A percentile compares a stretch with the other conserved stretches of the same genome.
Conservation (phyloP, 1,140 invertebrate species). For the Drosophila mayri region DNA sequence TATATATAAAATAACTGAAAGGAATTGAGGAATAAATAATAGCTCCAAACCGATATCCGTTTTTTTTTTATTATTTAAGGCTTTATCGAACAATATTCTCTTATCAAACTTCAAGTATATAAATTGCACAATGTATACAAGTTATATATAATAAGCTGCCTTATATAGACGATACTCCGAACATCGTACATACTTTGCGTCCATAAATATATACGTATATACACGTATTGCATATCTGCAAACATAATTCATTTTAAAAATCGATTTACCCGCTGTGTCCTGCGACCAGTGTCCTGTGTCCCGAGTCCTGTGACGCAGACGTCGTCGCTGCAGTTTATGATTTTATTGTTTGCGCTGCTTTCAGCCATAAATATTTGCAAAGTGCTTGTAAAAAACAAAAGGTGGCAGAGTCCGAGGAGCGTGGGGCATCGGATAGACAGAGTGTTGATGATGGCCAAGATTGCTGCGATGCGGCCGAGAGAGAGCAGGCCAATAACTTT, state of each 20-base stretch:
- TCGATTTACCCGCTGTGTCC: conserved; percentile 63
- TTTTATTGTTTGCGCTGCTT: conserved; percentile 79
- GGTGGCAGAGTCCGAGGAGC: conserved; percentile 37
- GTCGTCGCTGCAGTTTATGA: conserved; percentile 74
- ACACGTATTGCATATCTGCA: conserved; percentile 60
- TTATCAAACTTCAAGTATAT: not conserved
- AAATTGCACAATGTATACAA: not conserved
- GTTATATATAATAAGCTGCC: conserved; percentile 1
- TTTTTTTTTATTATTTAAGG: not conserved
- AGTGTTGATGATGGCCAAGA: conserved; percentile 71
- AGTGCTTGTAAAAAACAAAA: conserved; percentile 82
- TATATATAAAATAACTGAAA: not conserved
- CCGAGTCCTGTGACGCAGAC: conserved; percentile 51
- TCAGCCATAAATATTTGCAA: conserved; percentile 81
- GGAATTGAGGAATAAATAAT: not conserved
- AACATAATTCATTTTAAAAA: conserved; percentile 81
- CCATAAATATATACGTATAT: conserved; percentile 32
- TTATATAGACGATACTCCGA: not conserved
- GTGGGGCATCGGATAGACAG: conserved; percentile 22
- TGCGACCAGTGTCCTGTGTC: conserved; percentile 21
- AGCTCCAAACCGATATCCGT: rapidly evolving
- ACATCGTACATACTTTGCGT: conserved; percentile 23
- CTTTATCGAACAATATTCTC: not conserved
- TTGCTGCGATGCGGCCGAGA: conserved; percentile 16
- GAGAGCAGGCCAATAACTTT: conserved; percentile 66